Base-by-base conservation (phyloP, 2,113 vertebrate species). In the Melanotaenia duboulayi region DNA sequence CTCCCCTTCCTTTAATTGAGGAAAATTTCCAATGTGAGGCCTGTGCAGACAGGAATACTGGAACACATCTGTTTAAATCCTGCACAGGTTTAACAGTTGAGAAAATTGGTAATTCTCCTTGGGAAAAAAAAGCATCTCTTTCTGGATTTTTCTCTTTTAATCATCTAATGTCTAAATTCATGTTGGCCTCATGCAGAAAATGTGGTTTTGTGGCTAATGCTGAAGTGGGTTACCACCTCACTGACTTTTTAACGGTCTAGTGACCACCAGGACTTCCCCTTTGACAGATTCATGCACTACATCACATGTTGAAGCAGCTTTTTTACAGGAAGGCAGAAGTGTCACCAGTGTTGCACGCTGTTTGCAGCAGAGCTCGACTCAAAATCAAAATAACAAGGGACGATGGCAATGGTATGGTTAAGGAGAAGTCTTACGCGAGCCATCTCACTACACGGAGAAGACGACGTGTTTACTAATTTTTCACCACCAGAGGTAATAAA, bases 181-280 rank as follows among this genome's bases (percentile, higher is more conserved):
- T 17, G 37, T 11, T 7, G 55, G 17, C 51, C 12, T 40, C 4
- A 1, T 23, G 19, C 20, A 74, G 24, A 57, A 44, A 57, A 11
- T 42, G 23, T 76, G 78, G 49, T 80, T 71, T 59, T 0, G 46
- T 28, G 56, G 49, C 2, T 4, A 22, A 12, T 23, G 4, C 42
- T 35, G 20, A 40, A 72, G 64, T 40, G 59, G 39, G 35, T 11
- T 24, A 10, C 49, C 59, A 46, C 50, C 50, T 5, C 7, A 6
- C 20, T 54, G 64, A 25, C 28, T 50, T 69, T 66, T 35, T 24
- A 77, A 81, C 46, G 1, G 54, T 65, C 8, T 17, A 62, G 37
- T 64, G 60, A 51, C 62, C 25, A 12, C 37, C 13, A 37, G 50
- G 54, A 86, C 87, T 86, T 86, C 78, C 87, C 63, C 67, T 84